Percentiles rank a stretch among this genome's conserved stretches.
These are phyloP conservation scores for Apodemia duryi DNA, from an alignment of 2,888 invertebrate genomes.

Conservation along the genomic window DNA sequence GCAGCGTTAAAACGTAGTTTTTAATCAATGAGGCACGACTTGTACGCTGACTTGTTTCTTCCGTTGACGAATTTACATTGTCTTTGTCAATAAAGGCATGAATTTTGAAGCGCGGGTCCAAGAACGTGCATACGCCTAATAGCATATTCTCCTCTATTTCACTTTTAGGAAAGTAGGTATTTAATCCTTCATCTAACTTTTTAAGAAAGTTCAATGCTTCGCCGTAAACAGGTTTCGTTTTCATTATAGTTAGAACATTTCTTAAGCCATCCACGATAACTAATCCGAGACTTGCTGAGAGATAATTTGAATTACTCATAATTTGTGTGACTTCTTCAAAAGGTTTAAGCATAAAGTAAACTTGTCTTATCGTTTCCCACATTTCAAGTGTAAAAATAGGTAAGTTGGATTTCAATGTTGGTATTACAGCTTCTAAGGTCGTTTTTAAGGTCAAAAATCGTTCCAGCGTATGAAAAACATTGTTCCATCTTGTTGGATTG, in stretches of 20 bases:
- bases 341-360: conserved; percentile 26
- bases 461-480: conserved; percentile 28
- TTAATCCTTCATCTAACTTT: conserved; percentile 18
- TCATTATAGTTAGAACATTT: conserved; percentile 23
- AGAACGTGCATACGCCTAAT: conserved; percentile 23
- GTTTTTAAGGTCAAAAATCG: conserved; percentile 24
- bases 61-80: neutral
- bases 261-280: conserved; percentile 27
- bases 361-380: conserved; percentile 25
- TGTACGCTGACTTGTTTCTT: conserved; percentile 8
- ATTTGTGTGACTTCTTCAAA: conserved; percentile 27
- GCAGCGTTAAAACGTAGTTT: neutral
- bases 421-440: conserved; percentile 23
- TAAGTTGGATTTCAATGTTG: conserved; percentile 20
- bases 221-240: conserved; percentile 17
- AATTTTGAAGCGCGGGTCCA: conserved; percentile 21
- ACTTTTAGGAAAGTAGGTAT: conserved; percentile 18
- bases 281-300: conserved; percentile 22
- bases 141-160: conserved; percentile 23
- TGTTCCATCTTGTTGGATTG: conserved; percentile 28
- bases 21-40: neutral
- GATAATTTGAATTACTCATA: conserved; percentile 22
- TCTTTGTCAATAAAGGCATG: neutral
- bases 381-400: conserved; percentile 25
- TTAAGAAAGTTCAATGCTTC: neutral